Evolutionary conservation across 2,797 vertebrate species (phyloP).

Genomic region (Micropoecilia bifurca): DNA sequence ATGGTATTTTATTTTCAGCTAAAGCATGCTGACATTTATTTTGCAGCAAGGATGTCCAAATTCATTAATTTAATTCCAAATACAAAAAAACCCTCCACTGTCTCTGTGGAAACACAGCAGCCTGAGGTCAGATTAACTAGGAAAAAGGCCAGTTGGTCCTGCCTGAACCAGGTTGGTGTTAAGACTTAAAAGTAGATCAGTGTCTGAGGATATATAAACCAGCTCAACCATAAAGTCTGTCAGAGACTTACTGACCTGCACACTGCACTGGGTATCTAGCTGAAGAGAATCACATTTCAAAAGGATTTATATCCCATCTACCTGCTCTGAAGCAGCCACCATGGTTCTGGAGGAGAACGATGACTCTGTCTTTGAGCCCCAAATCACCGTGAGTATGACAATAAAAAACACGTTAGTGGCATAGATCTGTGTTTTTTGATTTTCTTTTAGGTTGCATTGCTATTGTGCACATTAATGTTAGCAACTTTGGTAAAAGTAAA

Average conservation of each 20-base stretch:
- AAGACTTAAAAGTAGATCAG: slow-evolving; percentile 70
- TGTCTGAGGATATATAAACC: slow-evolving; percentile 67
- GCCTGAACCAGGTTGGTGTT: slow-evolving; percentile 47
- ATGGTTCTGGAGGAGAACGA: slow-evolving; percentile 80
- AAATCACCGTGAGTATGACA: slow-evolving; percentile 76
- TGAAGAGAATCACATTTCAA: not conserved
- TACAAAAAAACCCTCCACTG: not conserved
- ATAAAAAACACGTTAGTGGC: not conserved
- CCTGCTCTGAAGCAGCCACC: slow-evolving; percentile 39
- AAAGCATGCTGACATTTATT: not conserved
- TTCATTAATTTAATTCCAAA: slow-evolving; percentile 32
- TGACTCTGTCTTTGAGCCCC: slow-evolving; percentile 72
- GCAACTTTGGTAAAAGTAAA: not conserved
- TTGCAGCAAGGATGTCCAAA: not conserved
- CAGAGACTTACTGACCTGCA: slow-evolving; percentile 15
- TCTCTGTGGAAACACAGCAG: slow-evolving; percentile 43
- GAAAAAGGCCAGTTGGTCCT: slow-evolving; percentile 51
- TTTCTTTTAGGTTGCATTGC: not conserved
- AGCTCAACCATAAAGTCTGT: slow-evolving; percentile 53
- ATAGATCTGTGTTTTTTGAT: too few species aligned
- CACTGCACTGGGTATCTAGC: slow-evolving; percentile 3
- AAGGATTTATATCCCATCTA: slow-evolving; percentile 12
- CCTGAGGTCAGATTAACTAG: slow-evolving; percentile 71
- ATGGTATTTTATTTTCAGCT: not conserved
- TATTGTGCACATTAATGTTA: not conserved